Percentiles rank a stretch among this genome's conserved stretches.
phyloP scores from a whole-genome alignment of 2,888 invertebrate species.

The Ypsolopha scabrella region DNA sequence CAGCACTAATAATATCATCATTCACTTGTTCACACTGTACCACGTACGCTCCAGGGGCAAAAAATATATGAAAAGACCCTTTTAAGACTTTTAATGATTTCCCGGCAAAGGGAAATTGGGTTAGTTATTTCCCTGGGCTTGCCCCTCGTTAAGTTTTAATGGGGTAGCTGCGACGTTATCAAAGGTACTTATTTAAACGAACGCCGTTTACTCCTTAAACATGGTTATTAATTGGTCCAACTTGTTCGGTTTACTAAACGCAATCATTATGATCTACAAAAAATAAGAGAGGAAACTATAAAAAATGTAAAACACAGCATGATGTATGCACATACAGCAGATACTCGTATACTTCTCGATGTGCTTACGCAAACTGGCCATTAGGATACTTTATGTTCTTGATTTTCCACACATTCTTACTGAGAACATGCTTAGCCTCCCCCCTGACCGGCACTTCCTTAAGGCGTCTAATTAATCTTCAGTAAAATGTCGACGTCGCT shows the following conservation, averaged over 20 bases:
- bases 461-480: conserved; percentile 63
- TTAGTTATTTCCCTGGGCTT: conserved; percentile 70
- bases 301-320: not conserved
- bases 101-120: conserved; percentile 71
- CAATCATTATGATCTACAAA: conserved; percentile 44
- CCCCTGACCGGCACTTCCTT: conserved; percentile 1
- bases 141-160: conserved; percentile 71
- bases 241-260: conserved; percentile 32
- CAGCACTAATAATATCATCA: too few species aligned
- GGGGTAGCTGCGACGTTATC: conserved; percentile 69
- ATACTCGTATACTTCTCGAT: too few species aligned
- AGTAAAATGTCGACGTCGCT: conserved; percentile 61
- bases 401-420: not conserved
- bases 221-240: not conserved
- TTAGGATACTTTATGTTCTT: not conserved
- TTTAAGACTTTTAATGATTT: conserved; percentile 72
- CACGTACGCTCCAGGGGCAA: conserved; percentile 65
- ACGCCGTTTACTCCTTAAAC: conserved; percentile 47
- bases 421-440: not conserved
- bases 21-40: too few species aligned
- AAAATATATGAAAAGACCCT: conserved; percentile 70
- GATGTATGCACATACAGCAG: not conserved
- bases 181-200: conserved; percentile 69
- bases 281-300: conserved; percentile 23
- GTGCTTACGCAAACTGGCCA: not conserved